These are phyloP conservation scores for Alces alces DNA, from an alignment of 2,113 vertebrate genomes.

Conservation along the genomic window DNA sequence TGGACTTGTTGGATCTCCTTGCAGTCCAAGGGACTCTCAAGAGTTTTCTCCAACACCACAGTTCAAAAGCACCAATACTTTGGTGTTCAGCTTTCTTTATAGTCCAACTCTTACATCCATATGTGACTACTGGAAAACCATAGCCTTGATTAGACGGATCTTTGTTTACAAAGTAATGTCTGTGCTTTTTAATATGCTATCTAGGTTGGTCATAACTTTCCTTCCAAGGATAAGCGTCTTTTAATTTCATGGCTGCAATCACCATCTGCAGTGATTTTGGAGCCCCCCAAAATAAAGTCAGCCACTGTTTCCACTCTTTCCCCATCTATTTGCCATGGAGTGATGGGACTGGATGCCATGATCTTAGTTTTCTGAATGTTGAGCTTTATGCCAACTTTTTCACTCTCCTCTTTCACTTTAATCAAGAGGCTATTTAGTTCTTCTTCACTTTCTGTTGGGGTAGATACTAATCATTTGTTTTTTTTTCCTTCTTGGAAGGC, in stretches of 20 bases:
- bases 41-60: not conserved
- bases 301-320: not conserved
- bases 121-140: not conserved
- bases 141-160: not conserved
- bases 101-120: not conserved
- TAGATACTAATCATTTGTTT: too few relatives aligned
- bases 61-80: not conserved
- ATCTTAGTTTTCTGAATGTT: not conserved
- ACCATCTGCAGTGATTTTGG: not conserved
- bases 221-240: not conserved
- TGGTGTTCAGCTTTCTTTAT: not conserved
- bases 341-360: not conserved
- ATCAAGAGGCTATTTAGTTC: not conserved
- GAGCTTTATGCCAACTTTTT: not conserved
- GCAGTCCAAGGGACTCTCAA: not conserved
- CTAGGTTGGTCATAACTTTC: not conserved
- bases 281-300: not conserved
- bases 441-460: not conserved
- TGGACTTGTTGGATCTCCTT: not conserved
- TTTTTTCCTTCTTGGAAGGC: not conserved
- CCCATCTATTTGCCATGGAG: not conserved
- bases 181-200: not conserved
- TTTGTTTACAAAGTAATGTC: not conserved
- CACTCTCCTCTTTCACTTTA: not conserved
- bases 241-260: not conserved